phyloP scores from a whole-genome alignment of 2,797 vertebrate species.

The Cephalopachus bancanus region DNA sequence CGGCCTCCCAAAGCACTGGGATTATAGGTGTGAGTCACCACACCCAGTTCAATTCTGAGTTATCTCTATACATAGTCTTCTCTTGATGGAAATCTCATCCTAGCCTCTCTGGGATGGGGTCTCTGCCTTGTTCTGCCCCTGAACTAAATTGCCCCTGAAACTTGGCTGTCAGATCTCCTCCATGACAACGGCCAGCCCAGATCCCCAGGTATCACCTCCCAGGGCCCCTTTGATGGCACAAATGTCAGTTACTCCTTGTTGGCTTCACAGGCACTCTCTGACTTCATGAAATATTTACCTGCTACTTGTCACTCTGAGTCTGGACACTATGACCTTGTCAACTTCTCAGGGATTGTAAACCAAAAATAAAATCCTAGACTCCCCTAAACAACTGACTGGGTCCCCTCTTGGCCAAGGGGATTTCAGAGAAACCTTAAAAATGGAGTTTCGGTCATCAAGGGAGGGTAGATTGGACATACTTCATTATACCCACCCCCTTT shows the following conservation, averaged over 20 bases:
- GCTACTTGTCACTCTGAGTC: neutral
- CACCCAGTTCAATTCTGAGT: neutral
- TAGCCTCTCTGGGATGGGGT: neutral
- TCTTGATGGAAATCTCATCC: neutral
- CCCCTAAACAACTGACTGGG: neutral
- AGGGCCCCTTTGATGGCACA: neutral
- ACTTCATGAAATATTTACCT: neutral
- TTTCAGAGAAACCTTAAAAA: neutral
- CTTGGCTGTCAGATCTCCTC: neutral
- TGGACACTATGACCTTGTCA: neutral
- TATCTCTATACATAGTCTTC: neutral
- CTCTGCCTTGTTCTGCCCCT: neutral
- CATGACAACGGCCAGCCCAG: neutral
- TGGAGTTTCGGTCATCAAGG: neutral
- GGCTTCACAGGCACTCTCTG: neutral
- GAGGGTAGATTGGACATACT: neutral
- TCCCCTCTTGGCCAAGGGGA: neutral
- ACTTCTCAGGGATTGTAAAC: neutral
- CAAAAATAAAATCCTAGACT: neutral
- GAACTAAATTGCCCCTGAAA: neutral
- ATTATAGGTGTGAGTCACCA: no score
- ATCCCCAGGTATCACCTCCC: no score
- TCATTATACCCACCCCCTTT: neutral
- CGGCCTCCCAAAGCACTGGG: no score
- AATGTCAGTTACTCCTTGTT: neutral